Conservation (phyloP, 2,797 vertebrate genomes). For the Eidolon dupreanum region DNA sequence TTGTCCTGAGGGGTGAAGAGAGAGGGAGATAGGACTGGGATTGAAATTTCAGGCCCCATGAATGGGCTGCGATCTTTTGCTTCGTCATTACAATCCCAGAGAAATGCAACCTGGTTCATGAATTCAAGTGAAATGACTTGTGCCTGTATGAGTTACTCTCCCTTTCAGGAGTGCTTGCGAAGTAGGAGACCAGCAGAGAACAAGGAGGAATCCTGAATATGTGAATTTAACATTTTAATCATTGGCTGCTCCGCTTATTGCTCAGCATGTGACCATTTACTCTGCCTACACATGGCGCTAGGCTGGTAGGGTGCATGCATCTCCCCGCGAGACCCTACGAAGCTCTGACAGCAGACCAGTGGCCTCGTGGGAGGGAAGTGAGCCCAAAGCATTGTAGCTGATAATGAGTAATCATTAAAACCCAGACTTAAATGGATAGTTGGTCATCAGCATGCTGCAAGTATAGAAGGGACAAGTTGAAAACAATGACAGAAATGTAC, state of each 20-base stretch:
- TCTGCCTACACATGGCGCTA: neutral
- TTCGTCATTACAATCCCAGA: neutral
- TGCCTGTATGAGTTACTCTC: neutral
- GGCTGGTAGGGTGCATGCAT: neutral
- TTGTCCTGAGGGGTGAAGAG: neutral
- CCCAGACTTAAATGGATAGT: neutral
- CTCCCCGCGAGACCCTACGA: neutral
- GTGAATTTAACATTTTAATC: neutral
- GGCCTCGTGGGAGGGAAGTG: neutral
- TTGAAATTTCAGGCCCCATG: neutral
- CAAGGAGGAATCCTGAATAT: neutral
- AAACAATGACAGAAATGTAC: slow-evolving; percentile 55
- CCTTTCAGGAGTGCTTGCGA: neutral
- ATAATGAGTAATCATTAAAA: slow-evolving; percentile 39
- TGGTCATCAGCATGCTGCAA: neutral
- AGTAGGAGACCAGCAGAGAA: neutral
- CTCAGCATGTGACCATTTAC: neutral
- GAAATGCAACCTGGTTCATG: slow-evolving; percentile 29
- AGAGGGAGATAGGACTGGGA: neutral
- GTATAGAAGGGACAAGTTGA: slow-evolving; percentile 1
- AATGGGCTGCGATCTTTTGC: neutral
- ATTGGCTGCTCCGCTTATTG: neutral
- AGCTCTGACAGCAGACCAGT: neutral
- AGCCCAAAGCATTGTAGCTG: neutral
- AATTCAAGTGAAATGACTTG: slow-evolving; percentile 6